Evolutionary conservation across 2,888 invertebrate species (phyloP).

Genomic region (Agonopterix alstromeriana): DNA sequence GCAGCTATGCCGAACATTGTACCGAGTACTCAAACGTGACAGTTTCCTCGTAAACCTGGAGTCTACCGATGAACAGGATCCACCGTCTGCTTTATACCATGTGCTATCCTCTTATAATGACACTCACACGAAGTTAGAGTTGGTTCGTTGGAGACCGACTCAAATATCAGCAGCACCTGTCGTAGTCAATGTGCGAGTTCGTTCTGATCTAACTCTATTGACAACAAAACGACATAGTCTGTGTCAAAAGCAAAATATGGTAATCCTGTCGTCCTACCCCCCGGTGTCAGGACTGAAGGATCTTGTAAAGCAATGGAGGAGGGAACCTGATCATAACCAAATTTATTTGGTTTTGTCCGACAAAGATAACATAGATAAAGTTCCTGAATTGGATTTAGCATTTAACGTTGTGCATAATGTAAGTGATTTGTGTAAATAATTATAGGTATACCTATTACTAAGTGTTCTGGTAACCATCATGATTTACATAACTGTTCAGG

Average conservation of each 20-base stretch:
- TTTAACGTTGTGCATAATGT: constrained; percentile 20
- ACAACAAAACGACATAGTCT: constrained; percentile 19
- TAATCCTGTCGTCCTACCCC: constrained; percentile 29
- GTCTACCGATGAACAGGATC: constrained; percentile 6
- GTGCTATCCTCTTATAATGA: constrained; percentile 19
- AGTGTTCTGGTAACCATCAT: not conserved
- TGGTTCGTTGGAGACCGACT: constrained; percentile 25
- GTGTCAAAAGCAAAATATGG: constrained; percentile 22
- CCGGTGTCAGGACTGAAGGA: constrained; percentile 23
- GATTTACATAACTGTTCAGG: constrained; percentile 13
- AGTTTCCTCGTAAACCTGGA: constrained; percentile 26
- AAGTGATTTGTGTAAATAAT: not conserved
- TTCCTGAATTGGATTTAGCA: constrained; percentile 31
- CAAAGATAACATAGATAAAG: constrained; percentile 22
- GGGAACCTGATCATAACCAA: constrained; percentile 23
- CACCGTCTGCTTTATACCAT: constrained; percentile 20
- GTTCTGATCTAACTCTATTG: constrained; percentile 22
- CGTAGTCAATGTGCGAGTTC: constrained; percentile 19
- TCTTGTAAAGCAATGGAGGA: constrained; percentile 29
- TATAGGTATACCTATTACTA: not conserved
- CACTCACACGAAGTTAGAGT: constrained; percentile 15
- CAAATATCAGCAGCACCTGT: constrained; percentile 8
- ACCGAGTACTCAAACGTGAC: constrained; percentile 18
- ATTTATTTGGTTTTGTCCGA: constrained; percentile 33
- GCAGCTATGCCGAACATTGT: constrained; percentile 23